Conservation (phyloP, 2,888 invertebrate species). For the Caradrina kadenii region DNA sequence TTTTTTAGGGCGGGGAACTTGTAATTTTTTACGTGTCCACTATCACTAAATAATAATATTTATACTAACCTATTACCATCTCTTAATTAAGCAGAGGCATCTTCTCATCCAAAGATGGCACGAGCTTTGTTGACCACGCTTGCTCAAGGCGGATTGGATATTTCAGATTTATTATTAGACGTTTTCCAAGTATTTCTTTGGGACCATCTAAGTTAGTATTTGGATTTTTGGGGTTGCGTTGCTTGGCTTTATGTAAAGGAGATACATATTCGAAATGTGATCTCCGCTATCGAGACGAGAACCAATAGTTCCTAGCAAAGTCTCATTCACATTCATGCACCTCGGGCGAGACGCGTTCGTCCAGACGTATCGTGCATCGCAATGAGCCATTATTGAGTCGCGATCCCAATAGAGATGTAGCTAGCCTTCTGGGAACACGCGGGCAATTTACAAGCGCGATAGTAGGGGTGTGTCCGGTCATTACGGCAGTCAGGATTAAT, state of each 20-base stretch:
- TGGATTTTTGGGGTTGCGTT: neutral
- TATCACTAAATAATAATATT: too few species aligned
- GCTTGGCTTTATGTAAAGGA: neutral
- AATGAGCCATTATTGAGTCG: slow-evolving; percentile 77
- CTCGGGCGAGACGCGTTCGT: slow-evolving; percentile 75
- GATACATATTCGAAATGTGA: neutral
- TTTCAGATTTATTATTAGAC: too few species aligned
- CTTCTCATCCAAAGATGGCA: too few species aligned
- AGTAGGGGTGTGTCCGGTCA: slow-evolving; percentile 79
- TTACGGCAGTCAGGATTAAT: slow-evolving; percentile 76
- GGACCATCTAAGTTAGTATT: neutral
- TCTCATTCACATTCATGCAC: slow-evolving; percentile 79
- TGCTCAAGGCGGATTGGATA: too few species aligned
- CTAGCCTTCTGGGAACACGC: slow-evolving; percentile 69
- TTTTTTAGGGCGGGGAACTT: neutral
- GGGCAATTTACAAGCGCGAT: slow-evolving; percentile 77
- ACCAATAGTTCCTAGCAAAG: slow-evolving; percentile 57
- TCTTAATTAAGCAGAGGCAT: too few species aligned
- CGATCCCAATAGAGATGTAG: slow-evolving; percentile 82
- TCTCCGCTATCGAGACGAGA: slow-evolving; percentile 48
- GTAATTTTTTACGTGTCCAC: too few species aligned
- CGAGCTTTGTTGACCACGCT: too few species aligned
- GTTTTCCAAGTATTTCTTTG: too few species aligned
- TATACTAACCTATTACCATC: too few species aligned
- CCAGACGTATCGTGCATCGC: slow-evolving; percentile 80